Percentiles rank a stretch among this genome's conserved stretches.
Evolutionary conservation across 2,113 vertebrate species (phyloP).

Genomic region (Myrmecobius fasciatus): DNA sequence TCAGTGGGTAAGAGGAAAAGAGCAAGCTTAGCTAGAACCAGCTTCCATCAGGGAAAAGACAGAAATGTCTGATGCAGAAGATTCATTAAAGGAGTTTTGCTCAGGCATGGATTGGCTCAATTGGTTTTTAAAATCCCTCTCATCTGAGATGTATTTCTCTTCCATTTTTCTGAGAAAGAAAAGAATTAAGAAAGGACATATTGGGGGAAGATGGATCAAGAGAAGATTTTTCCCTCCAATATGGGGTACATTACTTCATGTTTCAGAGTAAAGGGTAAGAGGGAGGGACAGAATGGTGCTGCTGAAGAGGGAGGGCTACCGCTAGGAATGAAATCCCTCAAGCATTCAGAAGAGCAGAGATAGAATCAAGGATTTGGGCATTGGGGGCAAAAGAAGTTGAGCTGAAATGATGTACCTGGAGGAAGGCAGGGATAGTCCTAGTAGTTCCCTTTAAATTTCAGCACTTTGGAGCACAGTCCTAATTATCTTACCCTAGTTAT

Average conservation of each 20-base stretch:
- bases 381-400: not conserved
- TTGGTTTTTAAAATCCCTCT: not conserved
- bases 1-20: too few species aligned
- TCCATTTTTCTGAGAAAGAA: not conserved
- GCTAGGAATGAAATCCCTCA: not conserved
- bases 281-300: not conserved
- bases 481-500: not conserved
- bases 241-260: not conserved
- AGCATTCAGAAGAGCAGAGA: not conserved
- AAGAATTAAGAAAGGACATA: slow-evolving; percentile 4
- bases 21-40: not conserved
- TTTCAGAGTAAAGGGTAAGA: slow-evolving; percentile 14
- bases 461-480: not conserved
- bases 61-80: not conserved
- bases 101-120: not conserved
- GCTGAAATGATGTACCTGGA: not conserved
- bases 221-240: not conserved
- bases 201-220: not conserved
- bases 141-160: not conserved
- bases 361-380: not conserved
- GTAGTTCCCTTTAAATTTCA: not conserved
- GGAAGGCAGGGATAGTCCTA: not conserved
- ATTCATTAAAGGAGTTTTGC: not conserved
- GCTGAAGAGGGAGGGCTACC: not conserved
- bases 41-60: not conserved